Percentiles rank a stretch among this genome's conserved stretches.
Conservation (phyloP, 2,888 invertebrate genomes). For the Onthophagus sagittarius region DNA sequence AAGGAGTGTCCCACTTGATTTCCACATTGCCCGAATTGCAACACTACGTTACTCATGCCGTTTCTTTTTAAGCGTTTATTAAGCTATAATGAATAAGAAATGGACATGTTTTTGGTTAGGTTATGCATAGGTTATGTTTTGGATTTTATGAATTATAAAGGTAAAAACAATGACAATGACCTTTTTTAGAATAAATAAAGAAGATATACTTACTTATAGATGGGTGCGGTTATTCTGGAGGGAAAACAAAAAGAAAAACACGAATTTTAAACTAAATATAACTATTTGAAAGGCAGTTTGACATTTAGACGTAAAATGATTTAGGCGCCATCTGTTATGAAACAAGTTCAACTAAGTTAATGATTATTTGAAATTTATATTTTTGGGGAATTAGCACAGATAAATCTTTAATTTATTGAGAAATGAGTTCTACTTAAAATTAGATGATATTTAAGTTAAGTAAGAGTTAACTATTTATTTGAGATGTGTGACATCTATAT, state of each 20-base stretch:
- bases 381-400: too few species aligned
- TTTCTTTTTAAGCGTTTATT: neutral
- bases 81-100: neutral
- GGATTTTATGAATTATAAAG: neutral
- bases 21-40: slow-evolving; percentile 56
- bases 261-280: neutral
- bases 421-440: too few species aligned
- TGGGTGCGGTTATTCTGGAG: neutral
- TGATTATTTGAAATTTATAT: too few species aligned
- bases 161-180: neutral
- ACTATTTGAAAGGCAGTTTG: neutral
- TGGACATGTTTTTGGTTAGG: neutral
- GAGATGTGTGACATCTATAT: too few species aligned
- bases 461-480: too few species aligned
- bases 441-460: too few species aligned
- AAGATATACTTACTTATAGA: neutral
- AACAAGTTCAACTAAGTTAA: too few species aligned
- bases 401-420: too few species aligned
- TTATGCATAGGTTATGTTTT: neutral
- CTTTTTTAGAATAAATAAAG: too few species aligned
- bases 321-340: too few species aligned
- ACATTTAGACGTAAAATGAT: neutral
- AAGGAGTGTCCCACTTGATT: slow-evolving; percentile 53
- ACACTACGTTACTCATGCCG: slow-evolving; percentile 45
- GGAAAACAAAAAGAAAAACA: neutral